Conservation (phyloP, 1,140 invertebrate genomes). For the Pissodes strobi region DNA sequence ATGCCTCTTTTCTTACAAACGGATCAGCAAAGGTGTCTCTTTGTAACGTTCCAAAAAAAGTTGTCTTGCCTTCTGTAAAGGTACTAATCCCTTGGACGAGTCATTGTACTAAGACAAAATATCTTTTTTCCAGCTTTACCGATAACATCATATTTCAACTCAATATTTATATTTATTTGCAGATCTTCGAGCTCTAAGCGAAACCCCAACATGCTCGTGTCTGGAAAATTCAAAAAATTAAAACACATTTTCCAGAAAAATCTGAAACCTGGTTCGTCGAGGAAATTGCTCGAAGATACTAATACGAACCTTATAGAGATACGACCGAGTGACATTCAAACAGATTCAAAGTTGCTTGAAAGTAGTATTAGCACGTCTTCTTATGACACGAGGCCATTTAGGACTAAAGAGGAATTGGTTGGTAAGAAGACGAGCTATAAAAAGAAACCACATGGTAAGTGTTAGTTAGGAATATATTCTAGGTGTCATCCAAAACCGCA, state of each 20-base stretch:
- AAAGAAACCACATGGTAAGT: constrained; percentile 49
- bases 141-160: no score
- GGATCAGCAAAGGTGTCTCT: no score
- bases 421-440: constrained; percentile 51
- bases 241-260: constrained; percentile 52
- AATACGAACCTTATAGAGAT: constrained; percentile 2
- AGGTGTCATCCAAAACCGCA: no score
- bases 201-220: constrained; percentile 46
- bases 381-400: constrained; percentile 61
- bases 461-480: no score
- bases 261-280: constrained; percentile 27
- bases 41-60: neutral
- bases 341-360: constrained; percentile 53
- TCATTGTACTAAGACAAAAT: no score
- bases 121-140: no score
- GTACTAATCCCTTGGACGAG: no score
- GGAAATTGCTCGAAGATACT: constrained; percentile 18
- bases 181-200: constrained; percentile 21
- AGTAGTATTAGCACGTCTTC: constrained; percentile 60
- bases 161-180: no score
- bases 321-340: neutral
- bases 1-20: no score
- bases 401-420: constrained; percentile 59
- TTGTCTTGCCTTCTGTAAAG: no score
- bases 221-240: constrained; percentile 48